Conservation (phyloP, 2,888 invertebrate species). For the Andrena chrysosceles region DNA sequence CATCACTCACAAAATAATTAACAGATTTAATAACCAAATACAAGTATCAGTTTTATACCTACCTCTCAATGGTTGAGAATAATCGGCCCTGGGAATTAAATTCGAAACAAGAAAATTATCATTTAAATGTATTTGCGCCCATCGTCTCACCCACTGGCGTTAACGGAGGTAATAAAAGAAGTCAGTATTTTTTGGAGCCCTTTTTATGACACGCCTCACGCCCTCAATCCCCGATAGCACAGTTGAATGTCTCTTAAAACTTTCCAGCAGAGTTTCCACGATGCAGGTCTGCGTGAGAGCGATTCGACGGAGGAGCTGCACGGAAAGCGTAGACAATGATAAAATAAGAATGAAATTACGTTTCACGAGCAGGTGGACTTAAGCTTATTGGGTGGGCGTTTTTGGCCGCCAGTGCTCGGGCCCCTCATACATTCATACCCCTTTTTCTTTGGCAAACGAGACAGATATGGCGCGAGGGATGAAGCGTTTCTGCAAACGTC, state of each 20-base stretch:
- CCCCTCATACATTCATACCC: constrained; percentile 51
- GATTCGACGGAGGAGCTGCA: not conserved
- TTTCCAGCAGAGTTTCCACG: constrained; percentile 17
- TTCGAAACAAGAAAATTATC: not conserved
- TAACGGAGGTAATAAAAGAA: constrained; percentile 21
- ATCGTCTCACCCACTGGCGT: constrained; percentile 20
- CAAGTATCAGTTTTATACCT: too few relatives aligned
- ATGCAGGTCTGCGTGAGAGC: constrained; percentile 9
- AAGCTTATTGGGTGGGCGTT: constrained; percentile 73
- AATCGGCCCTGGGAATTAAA: not conserved
- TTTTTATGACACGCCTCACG: not conserved
- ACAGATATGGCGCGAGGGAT: constrained; percentile 22
- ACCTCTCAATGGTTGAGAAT: too few relatives aligned
- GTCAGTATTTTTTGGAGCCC: not conserved
- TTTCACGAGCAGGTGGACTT: constrained; percentile 71
- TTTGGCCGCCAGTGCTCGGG: constrained; percentile 52
- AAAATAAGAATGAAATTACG: constrained; percentile 79
- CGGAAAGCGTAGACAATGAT: constrained; percentile 71
- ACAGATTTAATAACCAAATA: too few relatives aligned
- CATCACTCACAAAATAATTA: too few relatives aligned
- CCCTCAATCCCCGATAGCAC: constrained; percentile 2
- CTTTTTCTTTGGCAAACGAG: constrained; percentile 45
- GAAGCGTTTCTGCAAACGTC: constrained; percentile 37
- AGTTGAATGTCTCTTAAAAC: constrained; percentile 43
- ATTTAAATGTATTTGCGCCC: not conserved